These are phyloP conservation scores for Cetonia aurata DNA, from an alignment of 2,888 invertebrate species.

Conservation along the genomic window DNA sequence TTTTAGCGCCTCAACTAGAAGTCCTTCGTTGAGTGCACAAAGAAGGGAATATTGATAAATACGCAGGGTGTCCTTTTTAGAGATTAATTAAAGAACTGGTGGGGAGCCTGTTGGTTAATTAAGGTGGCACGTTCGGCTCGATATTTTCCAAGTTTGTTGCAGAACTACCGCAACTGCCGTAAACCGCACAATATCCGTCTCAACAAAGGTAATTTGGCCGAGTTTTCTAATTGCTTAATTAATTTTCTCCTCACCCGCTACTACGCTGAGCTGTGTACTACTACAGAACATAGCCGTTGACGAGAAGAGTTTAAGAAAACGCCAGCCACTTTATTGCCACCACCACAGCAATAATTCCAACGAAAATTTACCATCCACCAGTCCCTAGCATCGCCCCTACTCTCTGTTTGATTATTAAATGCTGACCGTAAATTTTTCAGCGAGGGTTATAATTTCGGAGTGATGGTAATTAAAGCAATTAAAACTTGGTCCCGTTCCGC, in stretches of 20 bases:
- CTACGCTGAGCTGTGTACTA: background rate
- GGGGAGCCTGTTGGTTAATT: constrained; percentile 37
- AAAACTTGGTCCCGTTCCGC: constrained; percentile 1
- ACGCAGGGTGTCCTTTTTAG: background rate
- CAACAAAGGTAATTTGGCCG: constrained; percentile 49
- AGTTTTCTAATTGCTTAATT: constrained; percentile 58
- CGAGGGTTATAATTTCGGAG: constrained; percentile 23
- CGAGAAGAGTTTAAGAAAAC: constrained; percentile 11
- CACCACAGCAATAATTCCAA: constrained; percentile 31
- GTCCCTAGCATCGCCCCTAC: constrained; percentile 4
- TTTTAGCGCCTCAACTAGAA: too few species aligned
- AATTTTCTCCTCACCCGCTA: constrained; percentile 48
- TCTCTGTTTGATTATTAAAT: constrained; percentile 43
- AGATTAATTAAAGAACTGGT: constrained; percentile 26
- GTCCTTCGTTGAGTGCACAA: too few species aligned
- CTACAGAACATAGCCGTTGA: background rate
- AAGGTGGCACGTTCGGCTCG: constrained; percentile 41
- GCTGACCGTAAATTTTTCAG: constrained; percentile 40
- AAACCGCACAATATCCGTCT: constrained; percentile 46
- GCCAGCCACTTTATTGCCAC: background rate
- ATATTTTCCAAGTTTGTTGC: constrained; percentile 43
- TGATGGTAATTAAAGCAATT: constrained; percentile 36
- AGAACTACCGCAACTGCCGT: constrained; percentile 41
- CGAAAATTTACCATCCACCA: constrained; percentile 12
- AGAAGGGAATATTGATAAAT: background rate